Conservation (phyloP, 2,113 vertebrate genomes). For the Ornithorhynchus anatinus region DNA sequence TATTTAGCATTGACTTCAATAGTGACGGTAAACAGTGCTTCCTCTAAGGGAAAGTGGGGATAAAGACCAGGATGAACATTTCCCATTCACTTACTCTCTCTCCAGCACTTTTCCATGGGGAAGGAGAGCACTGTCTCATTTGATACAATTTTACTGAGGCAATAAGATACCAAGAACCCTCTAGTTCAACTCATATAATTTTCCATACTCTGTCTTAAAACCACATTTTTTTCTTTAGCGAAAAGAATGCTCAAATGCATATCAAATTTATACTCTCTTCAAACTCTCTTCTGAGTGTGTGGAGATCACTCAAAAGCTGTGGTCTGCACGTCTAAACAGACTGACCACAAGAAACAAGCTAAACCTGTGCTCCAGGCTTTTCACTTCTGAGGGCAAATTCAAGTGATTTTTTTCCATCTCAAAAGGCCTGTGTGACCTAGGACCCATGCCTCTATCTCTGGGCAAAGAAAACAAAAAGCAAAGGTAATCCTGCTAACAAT, state of each 20-base stretch:
- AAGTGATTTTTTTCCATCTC: conserved; percentile 64
- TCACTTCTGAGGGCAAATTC: conserved; percentile 59
- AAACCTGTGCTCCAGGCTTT: conserved; percentile 55
- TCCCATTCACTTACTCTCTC: background rate
- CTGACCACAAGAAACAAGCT: conserved; percentile 20
- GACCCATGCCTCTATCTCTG: conserved; percentile 54
- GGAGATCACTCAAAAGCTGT: conserved; percentile 41
- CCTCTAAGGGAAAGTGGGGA: conserved; percentile 20
- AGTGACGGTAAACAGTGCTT: conserved; percentile 59
- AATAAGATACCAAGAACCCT: background rate
- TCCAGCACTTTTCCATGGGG: conserved; percentile 11
- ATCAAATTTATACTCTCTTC: conserved; percentile 57
- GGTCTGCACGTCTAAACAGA: conserved; percentile 40
- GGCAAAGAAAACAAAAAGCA: conserved; percentile 51
- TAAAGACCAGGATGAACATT: background rate
- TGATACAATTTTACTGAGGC: background rate
- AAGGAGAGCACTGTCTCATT: background rate
- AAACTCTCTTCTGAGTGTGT: conserved; percentile 17
- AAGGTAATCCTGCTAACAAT: background rate
- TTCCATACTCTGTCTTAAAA: conserved; percentile 49
- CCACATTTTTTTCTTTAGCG: conserved; percentile 46
- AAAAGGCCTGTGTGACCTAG: conserved; percentile 34
- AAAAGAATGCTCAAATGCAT: conserved; percentile 40
- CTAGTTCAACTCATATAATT: background rate
- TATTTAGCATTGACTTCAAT: conserved; percentile 60